Evolutionary conservation across 2,113 vertebrate genomes (phyloP).

Genomic region (Mungos mungo): DNA sequence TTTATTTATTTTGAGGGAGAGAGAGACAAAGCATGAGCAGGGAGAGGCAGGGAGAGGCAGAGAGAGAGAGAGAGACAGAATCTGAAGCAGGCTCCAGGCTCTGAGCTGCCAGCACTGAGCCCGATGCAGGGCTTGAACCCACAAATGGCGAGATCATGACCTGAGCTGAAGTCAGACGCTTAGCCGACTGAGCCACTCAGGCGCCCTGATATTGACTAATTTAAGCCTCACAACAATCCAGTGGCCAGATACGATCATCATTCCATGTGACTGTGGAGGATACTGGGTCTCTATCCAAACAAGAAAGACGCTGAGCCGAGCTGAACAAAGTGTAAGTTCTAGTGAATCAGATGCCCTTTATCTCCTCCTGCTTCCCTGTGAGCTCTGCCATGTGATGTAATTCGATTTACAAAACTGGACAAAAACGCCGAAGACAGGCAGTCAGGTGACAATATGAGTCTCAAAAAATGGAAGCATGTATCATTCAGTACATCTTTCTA

Average conservation of each 20-base stretch:
- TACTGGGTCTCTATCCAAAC: not conserved
- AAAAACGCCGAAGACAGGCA: accelerated
- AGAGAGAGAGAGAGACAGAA: too few species aligned
- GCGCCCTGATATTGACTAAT: not conserved
- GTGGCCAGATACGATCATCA: accelerated
- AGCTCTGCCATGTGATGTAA: not conserved
- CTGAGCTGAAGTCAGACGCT: too few species aligned
- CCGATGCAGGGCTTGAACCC: too few species aligned
- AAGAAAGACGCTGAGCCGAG: not conserved
- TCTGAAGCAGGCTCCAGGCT: too few species aligned
- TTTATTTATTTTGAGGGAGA: too few species aligned
- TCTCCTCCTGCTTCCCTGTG: accelerated
- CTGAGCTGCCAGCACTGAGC: too few species aligned
- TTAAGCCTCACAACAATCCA: not conserved
- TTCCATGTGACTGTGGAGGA: not conserved
- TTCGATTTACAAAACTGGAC: not conserved
- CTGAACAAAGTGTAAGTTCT: too few species aligned
- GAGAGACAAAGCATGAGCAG: too few species aligned
- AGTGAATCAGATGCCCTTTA: accelerated
- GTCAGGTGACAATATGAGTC: not conserved
- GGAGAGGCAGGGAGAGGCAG: too few species aligned
- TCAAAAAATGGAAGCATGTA: not conserved
- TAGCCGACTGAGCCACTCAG: too few species aligned
- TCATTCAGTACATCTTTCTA: not conserved
- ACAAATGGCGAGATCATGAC: too few species aligned